phyloP scores from a whole-genome alignment of 2,888 invertebrate genomes.

The Pseudococcus jackbeardsleyi region DNA sequence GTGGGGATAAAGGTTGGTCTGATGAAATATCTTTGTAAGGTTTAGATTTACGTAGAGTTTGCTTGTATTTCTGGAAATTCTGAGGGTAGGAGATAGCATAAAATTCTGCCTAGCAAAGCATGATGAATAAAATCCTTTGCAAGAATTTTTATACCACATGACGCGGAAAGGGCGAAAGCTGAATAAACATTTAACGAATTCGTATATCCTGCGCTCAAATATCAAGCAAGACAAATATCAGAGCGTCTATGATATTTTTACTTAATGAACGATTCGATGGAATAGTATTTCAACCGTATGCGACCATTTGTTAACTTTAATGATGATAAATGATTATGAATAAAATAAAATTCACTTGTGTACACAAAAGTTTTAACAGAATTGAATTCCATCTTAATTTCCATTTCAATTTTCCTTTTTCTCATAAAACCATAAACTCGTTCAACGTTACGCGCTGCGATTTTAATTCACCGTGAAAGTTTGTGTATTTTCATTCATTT shows the following conservation, averaged over 20 bases:
- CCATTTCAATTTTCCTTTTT: slow-evolving; percentile 53
- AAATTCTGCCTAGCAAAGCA: slow-evolving; percentile 3
- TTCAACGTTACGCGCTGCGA: slow-evolving; percentile 28
- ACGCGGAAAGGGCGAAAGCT: background rate
- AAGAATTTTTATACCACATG: slow-evolving; percentile 6
- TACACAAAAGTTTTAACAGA: slow-evolving; percentile 48
- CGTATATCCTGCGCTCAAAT: background rate
- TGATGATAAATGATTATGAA: slow-evolving; percentile 55
- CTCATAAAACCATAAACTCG: slow-evolving; percentile 48
- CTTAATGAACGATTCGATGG: slow-evolving; percentile 50
- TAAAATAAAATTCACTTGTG: slow-evolving; percentile 52
- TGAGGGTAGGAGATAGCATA: background rate
- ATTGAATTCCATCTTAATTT: slow-evolving; percentile 54
- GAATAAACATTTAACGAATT: background rate
- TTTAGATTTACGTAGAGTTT: background rate
- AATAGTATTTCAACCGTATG: slow-evolving; percentile 48
- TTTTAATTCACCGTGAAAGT: slow-evolving; percentile 56
- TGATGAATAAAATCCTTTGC: background rate
- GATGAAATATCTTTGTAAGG: background rate
- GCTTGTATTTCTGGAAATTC: background rate
- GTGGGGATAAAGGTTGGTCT: too few species aligned
- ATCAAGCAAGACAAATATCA: slow-evolving; percentile 2
- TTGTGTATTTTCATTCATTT: slow-evolving; percentile 51
- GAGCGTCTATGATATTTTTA: slow-evolving; percentile 13
- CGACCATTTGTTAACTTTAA: slow-evolving; percentile 50